These are phyloP conservation scores for Epistrophe eligans DNA, from an alignment of 2,888 invertebrate genomes.

Conservation along the genomic window DNA sequence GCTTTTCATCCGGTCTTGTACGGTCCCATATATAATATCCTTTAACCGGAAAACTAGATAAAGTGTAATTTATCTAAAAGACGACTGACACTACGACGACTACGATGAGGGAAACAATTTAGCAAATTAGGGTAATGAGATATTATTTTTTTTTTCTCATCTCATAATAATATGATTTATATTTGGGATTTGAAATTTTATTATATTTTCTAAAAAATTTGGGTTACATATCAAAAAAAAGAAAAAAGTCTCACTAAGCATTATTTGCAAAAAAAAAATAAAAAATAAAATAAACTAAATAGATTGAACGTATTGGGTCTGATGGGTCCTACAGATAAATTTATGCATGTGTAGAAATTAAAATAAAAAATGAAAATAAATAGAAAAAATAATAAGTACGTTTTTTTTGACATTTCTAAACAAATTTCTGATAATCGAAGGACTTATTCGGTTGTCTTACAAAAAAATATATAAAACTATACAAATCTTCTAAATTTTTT, in stretches of 20 bases:
- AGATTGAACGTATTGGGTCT: neutral
- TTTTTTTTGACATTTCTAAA: no score
- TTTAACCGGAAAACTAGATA: constrained; percentile 40
- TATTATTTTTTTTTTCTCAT: neutral
- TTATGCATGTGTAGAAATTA: no score
- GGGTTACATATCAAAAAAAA: constrained; percentile 6
- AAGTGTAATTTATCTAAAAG: constrained; percentile 52
- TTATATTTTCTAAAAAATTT: constrained; percentile 28
- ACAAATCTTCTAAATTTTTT: no score
- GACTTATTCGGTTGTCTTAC: no score
- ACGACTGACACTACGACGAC: neutral
- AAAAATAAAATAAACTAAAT: constrained; percentile 1
- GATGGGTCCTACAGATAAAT: neutral
- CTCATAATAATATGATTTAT: constrained; percentile 48
- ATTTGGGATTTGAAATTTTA: constrained; percentile 20
- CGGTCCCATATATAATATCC: neutral
- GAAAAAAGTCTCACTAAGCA: no score
- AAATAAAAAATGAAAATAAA: no score
- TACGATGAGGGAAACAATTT: constrained; percentile 31
- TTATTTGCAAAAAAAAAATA: neutral
- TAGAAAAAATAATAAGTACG: no score
- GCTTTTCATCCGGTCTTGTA: constrained; percentile 34
- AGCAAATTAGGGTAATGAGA: constrained; percentile 62
- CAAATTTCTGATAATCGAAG: no score
- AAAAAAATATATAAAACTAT: no score